Evolutionary conservation across 2,797 vertebrate genomes (phyloP), one percentile per base, ranked within the genome.

Genomic region (Squalus acanthias): DNA sequence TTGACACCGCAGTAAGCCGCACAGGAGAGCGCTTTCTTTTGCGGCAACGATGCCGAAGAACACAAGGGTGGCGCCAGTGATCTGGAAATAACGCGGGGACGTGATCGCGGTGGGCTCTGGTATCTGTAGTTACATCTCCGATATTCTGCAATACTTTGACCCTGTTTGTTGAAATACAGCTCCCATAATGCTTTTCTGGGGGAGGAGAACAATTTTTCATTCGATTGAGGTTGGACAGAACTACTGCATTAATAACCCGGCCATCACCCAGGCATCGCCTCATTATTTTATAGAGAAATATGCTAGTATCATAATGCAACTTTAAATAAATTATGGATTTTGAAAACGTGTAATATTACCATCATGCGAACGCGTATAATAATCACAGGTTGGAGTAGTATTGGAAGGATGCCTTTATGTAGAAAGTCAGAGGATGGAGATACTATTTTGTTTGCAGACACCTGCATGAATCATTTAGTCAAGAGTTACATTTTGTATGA

Each of bases 61-160:
- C 94, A 72, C 69, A 57, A 57, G 70, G 94, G 94, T 95, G 94
- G 94, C 94, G 94, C 94, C 94, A 95, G 94, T 74, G 94, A 95
- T 95, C 94, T 74, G 94, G 69, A 95, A 95, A 72, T 95, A 72
- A 95, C 67, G 67, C 94, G 69, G 50, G 69, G 94, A 20, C 26
- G 70, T 29, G 69, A 95, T 74, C 69, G 94, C 67, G 94, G 53
- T 74, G 94, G 46, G 67, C 50, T 95, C 94, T 95, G 94, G 94
- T 95, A 95, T n/a, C 94, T 95, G 94, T 95, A 95, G 94, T 95
- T 74, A 95, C 70, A 74, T 95, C 70, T 74, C 10, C 13, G 13
- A 72, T 57, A 72, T 53, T 74, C 70, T 6, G 94, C 91, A 24
- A 53, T 57, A 72, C 69, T 72, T 74, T n/a, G 94, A 74, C 24